These are phyloP conservation scores for Macaca mulatta DNA, from an alignment of 2,113 vertebrate species.

Conservation along the genomic window DNA sequence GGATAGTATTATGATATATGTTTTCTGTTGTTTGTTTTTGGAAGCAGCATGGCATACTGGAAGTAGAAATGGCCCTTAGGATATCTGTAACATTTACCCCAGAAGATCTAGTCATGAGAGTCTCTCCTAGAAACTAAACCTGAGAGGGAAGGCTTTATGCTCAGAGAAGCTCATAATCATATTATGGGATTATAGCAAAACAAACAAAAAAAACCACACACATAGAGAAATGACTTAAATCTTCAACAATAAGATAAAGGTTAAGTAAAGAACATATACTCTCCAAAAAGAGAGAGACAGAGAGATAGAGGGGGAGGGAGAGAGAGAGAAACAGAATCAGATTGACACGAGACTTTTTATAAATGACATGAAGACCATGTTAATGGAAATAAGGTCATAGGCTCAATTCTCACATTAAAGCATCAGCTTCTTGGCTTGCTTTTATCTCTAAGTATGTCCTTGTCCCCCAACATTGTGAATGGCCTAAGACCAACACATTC, in stretches of 20 bases:
- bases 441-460: neutral
- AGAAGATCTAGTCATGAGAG: neutral
- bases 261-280: neutral
- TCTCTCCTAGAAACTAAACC: constrained; percentile 5
- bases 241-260: neutral
- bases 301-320: neutral
- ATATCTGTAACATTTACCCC: neutral
- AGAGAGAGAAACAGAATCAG: neutral
- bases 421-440: neutral
- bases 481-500: neutral
- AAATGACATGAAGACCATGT: neutral
- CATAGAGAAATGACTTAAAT: neutral
- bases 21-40: constrained; percentile 19
- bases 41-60: neutral
- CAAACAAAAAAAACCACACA: no score
- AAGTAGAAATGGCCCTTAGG: neutral
- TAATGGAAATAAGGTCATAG: neutral
- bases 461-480: neutral
- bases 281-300: neutral
- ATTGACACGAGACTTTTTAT: neutral
- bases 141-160: neutral
- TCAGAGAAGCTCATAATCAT: neutral
- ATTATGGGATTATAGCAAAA: neutral
- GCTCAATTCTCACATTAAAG: neutral
- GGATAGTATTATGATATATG: neutral